Conservation (phyloP, 2,113 vertebrate genomes). For the Morphnarchus princeps region DNA sequence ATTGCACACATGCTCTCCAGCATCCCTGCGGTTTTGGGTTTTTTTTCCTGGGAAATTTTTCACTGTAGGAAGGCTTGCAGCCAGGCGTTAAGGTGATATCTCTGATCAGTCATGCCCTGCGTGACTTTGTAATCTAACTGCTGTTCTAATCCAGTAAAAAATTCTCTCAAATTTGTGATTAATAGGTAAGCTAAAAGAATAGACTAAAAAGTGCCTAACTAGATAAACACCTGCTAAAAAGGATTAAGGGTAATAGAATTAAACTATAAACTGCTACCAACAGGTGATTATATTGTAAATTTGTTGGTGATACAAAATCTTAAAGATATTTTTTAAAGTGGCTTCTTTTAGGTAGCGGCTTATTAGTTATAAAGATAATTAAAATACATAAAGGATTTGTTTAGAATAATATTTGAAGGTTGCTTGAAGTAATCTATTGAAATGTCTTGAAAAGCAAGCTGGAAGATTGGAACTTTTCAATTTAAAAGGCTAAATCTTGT, state of each 20-base stretch:
- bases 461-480: neutral
- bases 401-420: neutral
- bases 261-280: neutral
- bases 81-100: neutral
- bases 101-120: neutral
- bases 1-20: neutral
- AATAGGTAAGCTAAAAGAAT: neutral
- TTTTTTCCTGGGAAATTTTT: neutral
- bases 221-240: neutral
- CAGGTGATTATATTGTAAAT: neutral
- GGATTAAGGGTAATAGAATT: neutral
- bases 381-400: neutral
- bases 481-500: neutral
- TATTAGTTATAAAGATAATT: neutral
- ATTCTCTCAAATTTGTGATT: neutral
- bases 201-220: neutral
- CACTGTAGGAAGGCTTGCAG: neutral
- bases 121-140: neutral
- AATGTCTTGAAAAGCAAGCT: neutral
- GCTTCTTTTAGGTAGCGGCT: neutral
- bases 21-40: accelerated
- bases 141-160: neutral
- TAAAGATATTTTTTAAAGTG: neutral
- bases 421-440: neutral
- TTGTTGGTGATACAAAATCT: neutral